A percentile compares a stretch with the other conserved stretches of the same genome.
These are phyloP conservation scores for Heliopora coerulea DNA, from an alignment of 92 coral and sea anemone species.

Conservation along the genomic window DNA sequence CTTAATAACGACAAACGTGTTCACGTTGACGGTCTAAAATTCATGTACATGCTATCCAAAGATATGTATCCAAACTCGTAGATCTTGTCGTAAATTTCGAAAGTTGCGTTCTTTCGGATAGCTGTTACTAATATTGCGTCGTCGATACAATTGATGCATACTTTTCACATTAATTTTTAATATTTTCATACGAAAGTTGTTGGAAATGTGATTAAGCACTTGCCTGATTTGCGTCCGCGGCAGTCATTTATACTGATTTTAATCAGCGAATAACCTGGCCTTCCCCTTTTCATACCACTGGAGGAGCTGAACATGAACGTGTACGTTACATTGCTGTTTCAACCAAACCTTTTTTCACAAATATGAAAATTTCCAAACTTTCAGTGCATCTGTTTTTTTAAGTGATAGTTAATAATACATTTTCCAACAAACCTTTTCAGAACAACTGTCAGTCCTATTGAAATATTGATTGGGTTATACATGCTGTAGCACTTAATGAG, in stretches of 20 bases:
- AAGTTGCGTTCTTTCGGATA: too few relatives aligned
- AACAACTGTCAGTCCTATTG: not conserved
- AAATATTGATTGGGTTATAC: not conserved
- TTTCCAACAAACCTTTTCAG: constrained; percentile 1
- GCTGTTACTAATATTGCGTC: too few relatives aligned
- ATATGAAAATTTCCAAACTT: not conserved
- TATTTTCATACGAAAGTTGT: not conserved
- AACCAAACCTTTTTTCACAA: too few relatives aligned
- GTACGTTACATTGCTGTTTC: too few relatives aligned
- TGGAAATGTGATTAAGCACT: constrained; percentile 2
- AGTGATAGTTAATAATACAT: not conserved
- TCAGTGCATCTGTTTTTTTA: not conserved
- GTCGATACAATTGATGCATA: too few relatives aligned
- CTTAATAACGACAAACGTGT: too few relatives aligned
- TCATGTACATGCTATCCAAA: too few relatives aligned
- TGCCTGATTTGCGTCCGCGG: not conserved
- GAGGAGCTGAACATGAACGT: too few relatives aligned
- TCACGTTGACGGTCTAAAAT: too few relatives aligned
- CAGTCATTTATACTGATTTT: not conserved
- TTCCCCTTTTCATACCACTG: too few relatives aligned
- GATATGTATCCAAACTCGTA: not conserved
- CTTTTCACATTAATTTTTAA: constrained; percentile 4
- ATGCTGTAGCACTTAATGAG: not conserved
- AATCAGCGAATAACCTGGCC: too few relatives aligned
- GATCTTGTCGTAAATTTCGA: too few relatives aligned